Base-by-base conservation (phyloP, 2,797 vertebrate genomes). In the Pteropus rufus region DNA sequence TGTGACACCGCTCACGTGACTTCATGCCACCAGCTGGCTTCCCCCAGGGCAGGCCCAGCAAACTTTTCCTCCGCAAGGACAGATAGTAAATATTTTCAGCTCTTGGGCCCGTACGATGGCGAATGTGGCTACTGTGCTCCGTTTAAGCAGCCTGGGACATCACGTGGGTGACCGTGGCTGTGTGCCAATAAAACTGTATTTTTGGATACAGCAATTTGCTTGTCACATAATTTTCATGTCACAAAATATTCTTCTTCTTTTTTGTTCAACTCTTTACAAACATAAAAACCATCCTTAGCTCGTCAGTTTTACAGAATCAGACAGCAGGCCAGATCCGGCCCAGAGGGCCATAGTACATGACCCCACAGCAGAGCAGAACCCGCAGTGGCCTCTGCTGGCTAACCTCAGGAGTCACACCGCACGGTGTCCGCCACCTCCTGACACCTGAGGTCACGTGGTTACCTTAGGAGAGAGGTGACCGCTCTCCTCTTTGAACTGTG, bases 311-410 rank as follows among this genome's bases (percentile, higher is more conserved):
- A 36, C 23, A 58, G 39, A 84, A 58, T 12, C 18, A 41, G 84
- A 10, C 54, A 39, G 52, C 10, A 41, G 54, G 69, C 83, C 70
- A 36, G 24, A 3, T 54, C 14, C 70, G 52, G 31, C n/a, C 41
- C 7, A 0, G 12, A 15, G 41, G 49, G 39, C 44, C 12, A 1
- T 19, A 36, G 24, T 5, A 7, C 39, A 4, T 1, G 1, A 34
- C 46, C 10, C 31, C 4, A 4, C 31, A 7, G n/a, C 52, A 56
- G 65, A 76, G 54, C 9, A 4, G 39, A 49, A 12, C 1, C 46
- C 9, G 1, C 1, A 0, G 34, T 29, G 7, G n/a, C 44, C 4
- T 41, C 41, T 12, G 3, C 16, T 36, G 44, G 4, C 81, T 7
- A 11, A 15, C 23, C 15, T 77, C 11, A 4, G 3, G 31, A 91